These are phyloP conservation scores for Sebastes goodei DNA, from an alignment of 2,797 vertebrate genomes.

Conservation along the genomic window DNA sequence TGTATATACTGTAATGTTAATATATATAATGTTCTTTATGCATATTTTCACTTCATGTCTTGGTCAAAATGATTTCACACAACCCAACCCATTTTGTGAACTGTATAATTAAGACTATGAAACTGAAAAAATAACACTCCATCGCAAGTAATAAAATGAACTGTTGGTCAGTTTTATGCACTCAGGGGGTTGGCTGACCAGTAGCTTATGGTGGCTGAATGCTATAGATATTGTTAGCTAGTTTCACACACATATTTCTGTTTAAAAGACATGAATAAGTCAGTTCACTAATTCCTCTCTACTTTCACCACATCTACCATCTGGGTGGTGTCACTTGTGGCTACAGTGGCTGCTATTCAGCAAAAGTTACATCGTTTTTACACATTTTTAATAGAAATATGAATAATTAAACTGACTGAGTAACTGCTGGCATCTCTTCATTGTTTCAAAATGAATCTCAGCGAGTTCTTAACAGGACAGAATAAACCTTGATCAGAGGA, in stretches of 20 bases:
- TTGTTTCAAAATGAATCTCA: neutral
- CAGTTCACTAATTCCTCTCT: neutral
- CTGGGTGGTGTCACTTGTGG: neutral
- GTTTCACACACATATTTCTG: neutral
- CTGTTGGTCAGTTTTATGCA: neutral
- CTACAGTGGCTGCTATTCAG: neutral
- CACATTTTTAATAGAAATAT: neutral
- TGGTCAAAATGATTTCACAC: neutral
- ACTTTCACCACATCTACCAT: neutral
- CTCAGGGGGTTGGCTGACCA: neutral
- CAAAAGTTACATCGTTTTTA: neutral
- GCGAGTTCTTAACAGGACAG: neutral
- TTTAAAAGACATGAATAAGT: neutral
- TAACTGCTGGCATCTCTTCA: neutral
- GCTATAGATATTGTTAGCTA: neutral
- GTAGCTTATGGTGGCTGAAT: neutral
- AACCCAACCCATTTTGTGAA: neutral
- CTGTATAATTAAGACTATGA: neutral
- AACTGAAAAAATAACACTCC: neutral
- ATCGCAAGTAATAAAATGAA: neutral
- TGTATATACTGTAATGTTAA: neutral
- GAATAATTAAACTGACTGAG: neutral
- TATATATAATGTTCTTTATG: neutral
- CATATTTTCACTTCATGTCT: neutral
- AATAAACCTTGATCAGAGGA: neutral